Conservation (phyloP, 2,888 invertebrate genomes). For the Apoderus coryli region DNA sequence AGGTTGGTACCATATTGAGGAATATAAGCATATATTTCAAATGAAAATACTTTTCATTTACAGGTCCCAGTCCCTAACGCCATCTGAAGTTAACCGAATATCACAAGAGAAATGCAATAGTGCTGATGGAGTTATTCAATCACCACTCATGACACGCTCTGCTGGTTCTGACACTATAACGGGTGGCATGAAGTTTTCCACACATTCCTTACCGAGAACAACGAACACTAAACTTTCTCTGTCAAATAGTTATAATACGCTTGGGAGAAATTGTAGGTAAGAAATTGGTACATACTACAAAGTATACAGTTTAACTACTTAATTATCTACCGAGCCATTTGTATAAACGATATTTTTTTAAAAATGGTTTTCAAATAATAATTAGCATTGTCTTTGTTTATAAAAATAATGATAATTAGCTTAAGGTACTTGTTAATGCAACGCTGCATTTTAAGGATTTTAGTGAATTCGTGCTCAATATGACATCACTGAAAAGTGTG, state of each 20-base stretch:
- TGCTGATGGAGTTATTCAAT: constrained; percentile 53
- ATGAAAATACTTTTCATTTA: constrained; percentile 1
- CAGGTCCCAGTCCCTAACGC: constrained; percentile 60
- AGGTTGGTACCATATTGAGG: too few species aligned
- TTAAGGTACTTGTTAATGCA: too few species aligned
- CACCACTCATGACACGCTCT: constrained; percentile 33
- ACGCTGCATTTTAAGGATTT: too few species aligned
- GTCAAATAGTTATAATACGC: constrained; percentile 34
- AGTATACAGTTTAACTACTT: too few species aligned
- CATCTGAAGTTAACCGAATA: constrained; percentile 37
- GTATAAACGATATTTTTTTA: too few species aligned
- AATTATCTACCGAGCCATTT: too few species aligned
- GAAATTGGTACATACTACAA: too few species aligned
- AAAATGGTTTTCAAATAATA: too few species aligned
- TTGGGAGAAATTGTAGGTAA: constrained; percentile 32
- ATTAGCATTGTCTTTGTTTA: too few species aligned
- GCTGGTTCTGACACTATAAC: constrained; percentile 28
- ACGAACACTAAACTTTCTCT: constrained; percentile 36
- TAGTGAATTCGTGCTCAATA: too few species aligned
- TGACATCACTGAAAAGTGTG: too few species aligned
- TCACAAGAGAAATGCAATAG: constrained; percentile 48
- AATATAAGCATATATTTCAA: constrained; percentile 18
- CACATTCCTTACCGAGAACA: constrained; percentile 40
- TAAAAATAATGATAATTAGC: too few species aligned
- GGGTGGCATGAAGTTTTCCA: constrained; percentile 35